A percentile compares a stretch with the other conserved stretches of the same genome.
These are phyloP conservation scores for Bembecia ichneumoniformis DNA, from an alignment of 2,888 invertebrate genomes.

Conservation along the genomic window DNA sequence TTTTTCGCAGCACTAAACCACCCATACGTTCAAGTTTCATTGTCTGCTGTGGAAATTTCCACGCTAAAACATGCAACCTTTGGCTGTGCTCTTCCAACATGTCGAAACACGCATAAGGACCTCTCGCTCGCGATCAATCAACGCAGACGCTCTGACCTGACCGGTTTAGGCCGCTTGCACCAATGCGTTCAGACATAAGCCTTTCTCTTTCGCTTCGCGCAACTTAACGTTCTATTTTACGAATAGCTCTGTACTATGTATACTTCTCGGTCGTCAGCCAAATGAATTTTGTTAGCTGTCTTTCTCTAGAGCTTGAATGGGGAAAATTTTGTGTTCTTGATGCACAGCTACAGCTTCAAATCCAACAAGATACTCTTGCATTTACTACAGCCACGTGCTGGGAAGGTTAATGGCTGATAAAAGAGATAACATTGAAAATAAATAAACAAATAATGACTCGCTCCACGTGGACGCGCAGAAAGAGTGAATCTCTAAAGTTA, in stretches of 20 bases:
- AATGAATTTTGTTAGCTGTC: constrained; percentile 69
- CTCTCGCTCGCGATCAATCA: constrained; percentile 46
- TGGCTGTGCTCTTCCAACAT: constrained; percentile 38
- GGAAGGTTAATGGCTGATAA: constrained; percentile 65
- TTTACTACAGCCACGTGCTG: constrained; percentile 63
- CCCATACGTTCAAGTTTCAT: constrained; percentile 63
- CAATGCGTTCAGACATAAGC: constrained; percentile 22
- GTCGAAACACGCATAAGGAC: constrained; percentile 24
- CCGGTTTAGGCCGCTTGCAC: constrained; percentile 45
- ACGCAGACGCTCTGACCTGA: constrained; percentile 66
- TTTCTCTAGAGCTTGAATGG: constrained; percentile 71
- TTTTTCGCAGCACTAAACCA: constrained; percentile 27
- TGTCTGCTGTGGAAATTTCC: constrained; percentile 72
- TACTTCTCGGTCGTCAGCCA: constrained; percentile 71
- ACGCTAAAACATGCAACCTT: constrained; percentile 66
- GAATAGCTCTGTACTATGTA: constrained; percentile 71
- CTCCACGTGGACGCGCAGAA: too few species aligned
- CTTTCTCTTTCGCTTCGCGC: constrained; percentile 43
- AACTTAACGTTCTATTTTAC: constrained; percentile 68
- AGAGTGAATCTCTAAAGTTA: too few species aligned
- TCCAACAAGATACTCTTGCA: constrained; percentile 58
- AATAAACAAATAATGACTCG: constrained; percentile 42
- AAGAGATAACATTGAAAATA: constrained; percentile 58
- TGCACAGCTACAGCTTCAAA: constrained; percentile 71
- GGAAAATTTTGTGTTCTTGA: constrained; percentile 62